Percentiles rank a stretch among this genome's conserved stretches.
Evolutionary conservation across 2,888 invertebrate genomes (phyloP).

Genomic region (Eurois occulta): DNA sequence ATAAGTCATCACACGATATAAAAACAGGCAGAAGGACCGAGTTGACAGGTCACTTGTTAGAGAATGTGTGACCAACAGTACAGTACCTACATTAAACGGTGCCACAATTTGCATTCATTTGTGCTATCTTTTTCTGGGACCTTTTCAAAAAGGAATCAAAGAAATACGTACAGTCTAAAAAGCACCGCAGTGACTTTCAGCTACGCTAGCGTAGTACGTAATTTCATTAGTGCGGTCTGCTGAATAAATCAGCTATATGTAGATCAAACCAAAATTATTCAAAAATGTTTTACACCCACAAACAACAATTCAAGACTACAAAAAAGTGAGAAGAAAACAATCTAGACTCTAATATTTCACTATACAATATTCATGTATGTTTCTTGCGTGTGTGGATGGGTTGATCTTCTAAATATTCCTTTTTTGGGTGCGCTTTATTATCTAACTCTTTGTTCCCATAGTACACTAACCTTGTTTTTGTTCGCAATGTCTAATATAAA

Average conservation of each 20-base stretch:
- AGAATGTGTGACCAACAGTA: not conserved
- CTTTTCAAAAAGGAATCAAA: not conserved
- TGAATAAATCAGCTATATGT: not conserved
- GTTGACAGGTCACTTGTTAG: not conserved
- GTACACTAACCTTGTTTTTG: slow-evolving; percentile 39
- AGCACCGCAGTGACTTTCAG: not conserved
- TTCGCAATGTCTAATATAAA: slow-evolving; percentile 41
- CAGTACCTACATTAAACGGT: not conserved
- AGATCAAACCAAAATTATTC: not conserved
- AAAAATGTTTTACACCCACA: not conserved
- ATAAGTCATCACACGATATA: slow-evolving; percentile 16
- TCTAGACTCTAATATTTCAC: not conserved
- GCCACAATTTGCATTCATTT: not conserved
- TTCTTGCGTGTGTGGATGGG: too few relatives aligned
- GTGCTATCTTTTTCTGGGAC: not conserved
- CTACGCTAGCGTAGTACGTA: not conserved
- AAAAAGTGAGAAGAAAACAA: not conserved
- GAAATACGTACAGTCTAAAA: not conserved
- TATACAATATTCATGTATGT: not conserved
- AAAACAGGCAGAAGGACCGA: slow-evolving; percentile 12
- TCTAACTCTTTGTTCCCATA: slow-evolving; percentile 45
- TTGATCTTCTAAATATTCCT: slow-evolving; percentile 4
- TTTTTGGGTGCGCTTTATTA: slow-evolving; percentile 13
- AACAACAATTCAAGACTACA: not conserved
- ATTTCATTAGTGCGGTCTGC: not conserved